Percentiles rank a stretch among this genome's conserved stretches.
Evolutionary conservation across 2,113 vertebrate genomes (phyloP).

Genomic region (Corydoras sp.): DNA sequence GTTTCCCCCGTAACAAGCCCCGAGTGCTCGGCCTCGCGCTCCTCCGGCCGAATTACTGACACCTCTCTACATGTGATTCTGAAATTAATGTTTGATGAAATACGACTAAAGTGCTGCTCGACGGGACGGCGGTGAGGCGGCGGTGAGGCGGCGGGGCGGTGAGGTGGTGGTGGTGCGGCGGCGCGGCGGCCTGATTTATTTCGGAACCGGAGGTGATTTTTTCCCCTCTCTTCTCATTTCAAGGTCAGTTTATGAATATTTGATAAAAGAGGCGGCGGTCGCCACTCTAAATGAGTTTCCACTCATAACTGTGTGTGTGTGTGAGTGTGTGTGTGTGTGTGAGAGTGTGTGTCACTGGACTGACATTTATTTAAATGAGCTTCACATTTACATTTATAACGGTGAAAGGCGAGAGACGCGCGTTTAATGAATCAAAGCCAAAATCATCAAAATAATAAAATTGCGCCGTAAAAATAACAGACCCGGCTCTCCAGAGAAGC

Average conservation of each 20-base stretch:
- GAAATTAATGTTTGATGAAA: conserved; percentile 33
- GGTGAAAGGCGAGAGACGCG: neutral
- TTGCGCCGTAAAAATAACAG: too few species aligned
- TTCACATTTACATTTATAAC: conserved; percentile 2
- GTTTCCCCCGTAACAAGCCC: conserved; percentile 6
- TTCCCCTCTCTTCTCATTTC: neutral
- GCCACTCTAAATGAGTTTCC: conserved; percentile 10
- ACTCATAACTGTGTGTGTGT: conserved; percentile 14
- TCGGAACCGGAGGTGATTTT: conserved; percentile 16
- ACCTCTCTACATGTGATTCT: conserved; percentile 14
- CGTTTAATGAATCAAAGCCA: too few species aligned
- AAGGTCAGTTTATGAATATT: conserved; percentile 35
- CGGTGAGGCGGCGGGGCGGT: too few species aligned
- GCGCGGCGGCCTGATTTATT: too few species aligned
- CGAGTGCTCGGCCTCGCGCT: neutral
- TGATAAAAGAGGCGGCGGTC: neutral
- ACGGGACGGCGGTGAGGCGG: conserved; percentile 10
- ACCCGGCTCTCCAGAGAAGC: too few species aligned
- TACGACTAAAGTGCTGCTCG: conserved; percentile 28
- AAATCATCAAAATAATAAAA: too few species aligned
- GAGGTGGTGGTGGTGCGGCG: too few species aligned
- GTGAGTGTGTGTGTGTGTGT: neutral
- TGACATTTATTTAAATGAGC: conserved; percentile 2
- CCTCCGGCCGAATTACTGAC: neutral
- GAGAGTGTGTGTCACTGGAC: neutral